These are phyloP conservation scores for Meriones unguiculatus DNA, from an alignment of 2,113 vertebrate species.

Conservation along the genomic window DNA sequence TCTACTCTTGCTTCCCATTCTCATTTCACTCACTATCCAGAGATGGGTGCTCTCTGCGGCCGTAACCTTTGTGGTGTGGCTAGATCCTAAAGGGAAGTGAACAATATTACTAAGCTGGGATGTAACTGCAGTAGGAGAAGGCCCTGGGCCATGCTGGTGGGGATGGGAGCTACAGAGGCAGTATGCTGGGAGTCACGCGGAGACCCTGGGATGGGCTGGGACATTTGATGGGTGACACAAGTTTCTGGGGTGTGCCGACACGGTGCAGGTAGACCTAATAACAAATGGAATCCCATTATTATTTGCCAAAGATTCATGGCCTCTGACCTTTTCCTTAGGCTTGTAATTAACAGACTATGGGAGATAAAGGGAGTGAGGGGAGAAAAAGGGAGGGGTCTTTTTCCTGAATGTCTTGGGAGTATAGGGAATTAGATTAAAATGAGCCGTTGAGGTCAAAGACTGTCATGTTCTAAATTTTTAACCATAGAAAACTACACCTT, in stretches of 20 bases:
- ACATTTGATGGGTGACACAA: background rate
- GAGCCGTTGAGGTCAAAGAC: background rate
- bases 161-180: background rate
- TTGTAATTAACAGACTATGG: background rate
- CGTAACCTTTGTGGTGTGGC: background rate
- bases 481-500: background rate
- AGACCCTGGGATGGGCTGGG: background rate
- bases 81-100: background rate
- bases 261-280: background rate
- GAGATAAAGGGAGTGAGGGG: background rate
- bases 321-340: background rate
- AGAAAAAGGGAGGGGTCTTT: background rate
- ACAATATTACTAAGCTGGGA: background rate
- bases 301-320: background rate
- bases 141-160: background rate
- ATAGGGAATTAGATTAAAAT: background rate
- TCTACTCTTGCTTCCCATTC: background rate
- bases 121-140: background rate
- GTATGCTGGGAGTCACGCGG: accelerated
- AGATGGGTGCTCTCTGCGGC: background rate
- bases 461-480: background rate
- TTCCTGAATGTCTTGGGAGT: background rate
- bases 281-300: background rate
- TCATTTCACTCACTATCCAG: background rate
- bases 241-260: background rate